A percentile compares a stretch with the other conserved stretches of the same genome.
phyloP scores from a whole-genome alignment of 2,113 vertebrate genomes.

The Rhabdomys dilectus region DNA sequence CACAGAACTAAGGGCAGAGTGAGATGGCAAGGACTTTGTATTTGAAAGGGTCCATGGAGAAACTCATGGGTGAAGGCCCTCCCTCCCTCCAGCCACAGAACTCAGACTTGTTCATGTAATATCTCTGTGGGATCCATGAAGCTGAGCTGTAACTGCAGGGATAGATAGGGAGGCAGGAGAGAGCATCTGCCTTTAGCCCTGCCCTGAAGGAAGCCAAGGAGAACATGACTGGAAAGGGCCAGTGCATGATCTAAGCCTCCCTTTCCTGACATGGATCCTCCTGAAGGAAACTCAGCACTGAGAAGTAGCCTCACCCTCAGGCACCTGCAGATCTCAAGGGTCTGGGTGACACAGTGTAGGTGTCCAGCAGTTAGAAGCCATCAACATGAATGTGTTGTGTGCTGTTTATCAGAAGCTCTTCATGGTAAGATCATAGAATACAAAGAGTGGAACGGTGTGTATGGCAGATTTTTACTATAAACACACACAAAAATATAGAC shows the following conservation, averaged over 20 bases:
- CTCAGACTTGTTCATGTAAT: no score
- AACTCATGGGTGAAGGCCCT: neutral
- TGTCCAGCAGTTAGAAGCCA: neutral
- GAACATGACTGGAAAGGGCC: neutral
- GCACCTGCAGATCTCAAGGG: neutral
- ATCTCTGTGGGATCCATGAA: neutral
- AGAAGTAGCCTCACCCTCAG: neutral
- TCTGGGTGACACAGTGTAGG: neutral
- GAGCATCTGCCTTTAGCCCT: neutral
- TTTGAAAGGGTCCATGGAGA: neutral
- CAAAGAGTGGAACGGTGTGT: neutral
- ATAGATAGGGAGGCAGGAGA: neutral
- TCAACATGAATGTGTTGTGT: neutral
- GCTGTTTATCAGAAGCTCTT: neutral
- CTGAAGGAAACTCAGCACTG: neutral
- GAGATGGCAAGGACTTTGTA: neutral
- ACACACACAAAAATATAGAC: no score
- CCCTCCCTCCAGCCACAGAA: accelerated
- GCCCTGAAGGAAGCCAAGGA: neutral
- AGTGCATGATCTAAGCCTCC: no score
- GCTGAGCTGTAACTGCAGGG: neutral
- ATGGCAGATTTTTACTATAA: neutral
- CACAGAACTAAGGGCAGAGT: neutral
- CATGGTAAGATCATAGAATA: neutral
- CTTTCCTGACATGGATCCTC: neutral